Conservation (phyloP, 2,888 invertebrate genomes). For the Tridacna gigas region DNA sequence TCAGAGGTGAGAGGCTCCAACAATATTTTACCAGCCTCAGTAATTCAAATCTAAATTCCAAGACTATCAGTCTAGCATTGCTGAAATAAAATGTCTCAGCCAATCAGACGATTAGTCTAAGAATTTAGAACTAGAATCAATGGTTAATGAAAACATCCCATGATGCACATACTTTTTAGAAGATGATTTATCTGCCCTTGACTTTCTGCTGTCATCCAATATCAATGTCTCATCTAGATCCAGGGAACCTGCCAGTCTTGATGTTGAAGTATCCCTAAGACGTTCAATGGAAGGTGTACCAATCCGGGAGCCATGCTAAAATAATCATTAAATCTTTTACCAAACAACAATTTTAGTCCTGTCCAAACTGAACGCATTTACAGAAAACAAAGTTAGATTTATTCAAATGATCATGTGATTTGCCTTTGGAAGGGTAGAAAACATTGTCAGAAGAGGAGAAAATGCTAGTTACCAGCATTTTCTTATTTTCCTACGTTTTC, state of each 20-base stretch:
- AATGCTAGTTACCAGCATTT: no score
- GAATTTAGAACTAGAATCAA: neutral
- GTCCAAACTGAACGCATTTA: no score
- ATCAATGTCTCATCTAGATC: constrained; percentile 25
- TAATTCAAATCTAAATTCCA: neutral
- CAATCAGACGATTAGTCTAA: neutral
- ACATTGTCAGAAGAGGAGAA: no score
- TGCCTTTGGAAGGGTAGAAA: no score
- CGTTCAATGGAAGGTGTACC: constrained; percentile 44
- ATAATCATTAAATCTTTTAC: no score
- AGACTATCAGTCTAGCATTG: neutral
- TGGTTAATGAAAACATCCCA: neutral
- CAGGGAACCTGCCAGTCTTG: neutral
- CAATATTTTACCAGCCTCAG: no score
- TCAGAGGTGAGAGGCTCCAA: no score
- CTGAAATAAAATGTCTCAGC: no score
- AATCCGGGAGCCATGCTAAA: constrained; percentile 1
- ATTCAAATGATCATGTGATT: no score
- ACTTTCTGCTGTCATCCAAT: constrained; percentile 35
- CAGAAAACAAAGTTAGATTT: no score
- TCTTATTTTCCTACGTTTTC: no score
- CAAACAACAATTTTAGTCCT: no score
- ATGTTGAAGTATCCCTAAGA: constrained; percentile 43
- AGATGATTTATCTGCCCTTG: constrained; percentile 11
- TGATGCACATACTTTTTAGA: constrained; percentile 19